Evolutionary conservation across 2,113 vertebrate genomes (phyloP).

Genomic region (Micronycteris hirsuta): DNA sequence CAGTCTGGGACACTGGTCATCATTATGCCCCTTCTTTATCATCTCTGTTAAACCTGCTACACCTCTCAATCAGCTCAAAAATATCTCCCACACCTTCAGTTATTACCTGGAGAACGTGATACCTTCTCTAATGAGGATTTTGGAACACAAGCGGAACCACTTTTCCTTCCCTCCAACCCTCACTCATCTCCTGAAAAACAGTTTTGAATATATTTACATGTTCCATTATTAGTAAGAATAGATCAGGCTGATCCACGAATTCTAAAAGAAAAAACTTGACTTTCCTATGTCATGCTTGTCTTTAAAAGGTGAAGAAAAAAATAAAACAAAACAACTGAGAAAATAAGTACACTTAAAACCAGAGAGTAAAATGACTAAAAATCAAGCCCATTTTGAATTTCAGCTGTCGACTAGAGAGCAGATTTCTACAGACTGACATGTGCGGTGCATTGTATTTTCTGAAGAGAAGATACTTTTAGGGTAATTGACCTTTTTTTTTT

Average conservation of each 20-base stretch:
- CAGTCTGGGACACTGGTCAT: slow-evolving; percentile 56
- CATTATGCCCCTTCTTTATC: slow-evolving; percentile 60
- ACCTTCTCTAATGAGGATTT: slow-evolving; percentile 66
- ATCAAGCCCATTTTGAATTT: slow-evolving; percentile 46
- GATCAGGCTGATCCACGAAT: slow-evolving; percentile 59
- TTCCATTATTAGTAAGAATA: slow-evolving; percentile 63
- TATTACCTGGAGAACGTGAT: slow-evolving; percentile 42
- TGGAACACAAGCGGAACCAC: slow-evolving; percentile 73
- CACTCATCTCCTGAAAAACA: slow-evolving; percentile 74
- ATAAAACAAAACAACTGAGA: slow-evolving; percentile 14
- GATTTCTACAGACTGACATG: not conserved
- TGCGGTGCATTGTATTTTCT: not conserved
- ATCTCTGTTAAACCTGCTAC: slow-evolving; percentile 66
- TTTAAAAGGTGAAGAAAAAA: not conserved
- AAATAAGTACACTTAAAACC: not conserved
- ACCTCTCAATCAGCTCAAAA: slow-evolving; percentile 71
- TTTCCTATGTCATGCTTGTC: slow-evolving; percentile 73
- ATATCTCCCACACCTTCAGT: slow-evolving; percentile 56
- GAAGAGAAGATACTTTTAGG: not conserved
- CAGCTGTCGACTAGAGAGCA: slow-evolving; percentile 21
- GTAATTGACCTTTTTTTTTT: not conserved
- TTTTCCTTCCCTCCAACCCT: slow-evolving; percentile 54
- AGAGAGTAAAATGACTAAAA: slow-evolving; percentile 19
- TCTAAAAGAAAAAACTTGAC: not conserved
- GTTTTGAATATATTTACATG: slow-evolving; percentile 78